Conservation (phyloP, 2,888 invertebrate species). For the Formica aserva region DNA sequence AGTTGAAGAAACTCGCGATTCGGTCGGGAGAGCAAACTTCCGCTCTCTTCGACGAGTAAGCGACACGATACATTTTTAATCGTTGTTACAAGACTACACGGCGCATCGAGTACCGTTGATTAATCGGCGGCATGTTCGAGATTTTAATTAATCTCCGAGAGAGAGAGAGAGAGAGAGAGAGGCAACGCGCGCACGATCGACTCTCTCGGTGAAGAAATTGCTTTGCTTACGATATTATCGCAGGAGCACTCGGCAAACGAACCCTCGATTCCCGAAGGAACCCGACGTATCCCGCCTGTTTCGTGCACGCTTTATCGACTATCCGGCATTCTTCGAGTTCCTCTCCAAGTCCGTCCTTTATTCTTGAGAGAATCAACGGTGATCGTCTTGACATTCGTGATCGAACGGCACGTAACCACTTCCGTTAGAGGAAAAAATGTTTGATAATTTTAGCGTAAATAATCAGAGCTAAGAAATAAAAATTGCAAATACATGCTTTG, state of each 20-base stretch:
- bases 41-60: constrained; percentile 53
- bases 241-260: constrained; percentile 73
- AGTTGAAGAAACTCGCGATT: constrained; percentile 43
- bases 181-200: constrained; percentile 37
- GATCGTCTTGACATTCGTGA: constrained; percentile 33
- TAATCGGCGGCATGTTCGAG: constrained; percentile 79
- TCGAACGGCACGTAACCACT: neutral
- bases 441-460: neutral
- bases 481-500: neutral
- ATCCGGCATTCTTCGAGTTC: constrained; percentile 66
- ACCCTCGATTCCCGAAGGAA: constrained; percentile 72
- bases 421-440: neutral
- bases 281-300: constrained; percentile 65
- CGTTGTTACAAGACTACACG: constrained; percentile 73
- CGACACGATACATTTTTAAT: constrained; percentile 80
- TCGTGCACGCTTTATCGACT: constrained; percentile 61
- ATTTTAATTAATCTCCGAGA: constrained; percentile 80
- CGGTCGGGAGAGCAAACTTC: constrained; percentile 34
- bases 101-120: constrained; percentile 80
- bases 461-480: neutral
- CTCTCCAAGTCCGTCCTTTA: constrained; percentile 35
- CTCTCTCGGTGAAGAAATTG: constrained; percentile 71
- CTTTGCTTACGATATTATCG: constrained; percentile 67
- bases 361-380: constrained; percentile 24
- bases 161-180: constrained; percentile 52